These are phyloP conservation scores for Sarcoramphus papa DNA, from an alignment of 2,797 vertebrate genomes.

Conservation along the genomic window DNA sequence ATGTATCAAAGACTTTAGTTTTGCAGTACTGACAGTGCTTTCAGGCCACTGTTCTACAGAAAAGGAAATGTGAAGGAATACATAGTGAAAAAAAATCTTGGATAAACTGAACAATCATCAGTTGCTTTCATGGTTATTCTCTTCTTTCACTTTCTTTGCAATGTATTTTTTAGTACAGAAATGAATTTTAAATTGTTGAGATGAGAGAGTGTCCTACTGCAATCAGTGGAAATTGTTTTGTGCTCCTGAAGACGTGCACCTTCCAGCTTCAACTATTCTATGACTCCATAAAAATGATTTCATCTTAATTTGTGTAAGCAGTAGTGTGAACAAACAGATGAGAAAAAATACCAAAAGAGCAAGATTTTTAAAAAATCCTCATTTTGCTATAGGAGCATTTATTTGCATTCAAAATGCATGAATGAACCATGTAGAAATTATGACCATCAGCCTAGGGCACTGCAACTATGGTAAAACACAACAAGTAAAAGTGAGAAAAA, in stretches of 20 bases:
- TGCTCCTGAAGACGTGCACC: background rate
- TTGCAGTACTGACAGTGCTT: background rate
- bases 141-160: background rate
- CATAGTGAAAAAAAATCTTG: background rate
- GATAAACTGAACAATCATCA: background rate
- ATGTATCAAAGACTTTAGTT: background rate
- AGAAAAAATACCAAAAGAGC: background rate
- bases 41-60: background rate
- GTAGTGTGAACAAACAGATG: background rate
- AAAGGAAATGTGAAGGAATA: background rate
- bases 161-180: background rate
- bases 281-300: background rate
- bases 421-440: background rate
- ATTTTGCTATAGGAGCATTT: background rate
- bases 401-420: background rate
- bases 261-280: background rate
- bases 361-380: background rate
- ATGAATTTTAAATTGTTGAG: background rate
- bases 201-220: background rate
- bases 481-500: background rate
- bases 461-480: background rate
- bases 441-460: background rate
- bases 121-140: background rate
- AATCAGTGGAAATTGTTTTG: background rate
- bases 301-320: background rate